Base-by-base conservation (phyloP, 1,140 invertebrate genomes). In the Halesus radiatus region DNA sequence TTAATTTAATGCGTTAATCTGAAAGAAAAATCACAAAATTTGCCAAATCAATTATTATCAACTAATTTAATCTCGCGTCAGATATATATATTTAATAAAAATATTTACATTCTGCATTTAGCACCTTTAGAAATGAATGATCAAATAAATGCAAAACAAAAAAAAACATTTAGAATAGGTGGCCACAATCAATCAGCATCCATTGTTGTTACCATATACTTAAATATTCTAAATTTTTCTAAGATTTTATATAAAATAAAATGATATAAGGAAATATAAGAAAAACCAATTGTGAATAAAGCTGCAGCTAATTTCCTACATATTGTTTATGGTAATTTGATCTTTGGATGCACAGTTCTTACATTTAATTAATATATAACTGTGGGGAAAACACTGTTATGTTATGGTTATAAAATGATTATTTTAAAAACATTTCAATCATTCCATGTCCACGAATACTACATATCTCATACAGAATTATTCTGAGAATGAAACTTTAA, bases 71-170 rank as follows among this genome's bases (percentile, higher is more conserved):
- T 75, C 73, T 75, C 73, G 32, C 26, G 73, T 75, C 73, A 75
- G 53, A 58, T 45, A 32, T 75, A 75, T 58, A 45, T 29, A 29
- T 26, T 32, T 58, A 75, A 16, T 56, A 29, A 52, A 75, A 58
- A 52, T 72, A 72, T 52, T 53, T 72, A 75, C 54, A 75, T 75
- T 29, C 72, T 79, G 66, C 53, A 79, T 70, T n/a, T 79, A 79
- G 77, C 77, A 79, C 77, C 77, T 70, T 78, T 78, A 56, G 37
- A 79, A 78, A 72, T 68, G 29, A 78, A 72, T 68, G 54, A 68
- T 78, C 15, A 58, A 79, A 45, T 79, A 79, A 79, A 79, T 79
- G 77, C 77, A 72, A 29, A 16, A 70, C 77, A 72, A 29, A 16
- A 70, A 56, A 26, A 37, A 50, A 45, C 60, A n/a, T n/a, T 77